These are phyloP conservation scores for Orycteropus afer DNA, from an alignment of 2,113 vertebrate species.

Conservation along the genomic window DNA sequence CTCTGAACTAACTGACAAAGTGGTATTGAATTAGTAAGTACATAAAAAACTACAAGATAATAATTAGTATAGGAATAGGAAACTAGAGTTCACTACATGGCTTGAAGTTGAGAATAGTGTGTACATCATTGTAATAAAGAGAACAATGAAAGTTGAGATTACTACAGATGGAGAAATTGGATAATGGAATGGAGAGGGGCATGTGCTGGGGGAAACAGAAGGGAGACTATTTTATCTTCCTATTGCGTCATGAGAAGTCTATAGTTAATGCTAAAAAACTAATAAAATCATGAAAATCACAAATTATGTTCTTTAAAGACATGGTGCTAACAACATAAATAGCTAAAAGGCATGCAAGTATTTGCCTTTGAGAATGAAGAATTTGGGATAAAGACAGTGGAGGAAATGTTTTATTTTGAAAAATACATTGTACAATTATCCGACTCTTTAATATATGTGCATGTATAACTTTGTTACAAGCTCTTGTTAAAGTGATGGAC, in stretches of 20 bases:
- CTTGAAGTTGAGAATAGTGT: background rate
- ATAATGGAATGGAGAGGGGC: background rate
- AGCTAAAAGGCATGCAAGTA: background rate
- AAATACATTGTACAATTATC: background rate
- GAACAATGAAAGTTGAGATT: background rate
- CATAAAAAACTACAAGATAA: background rate
- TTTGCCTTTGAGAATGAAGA: background rate
- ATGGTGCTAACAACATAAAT: background rate
- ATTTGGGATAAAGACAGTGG: background rate
- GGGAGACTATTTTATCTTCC: background rate
- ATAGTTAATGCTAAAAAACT: background rate
- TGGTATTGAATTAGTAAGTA: background rate
- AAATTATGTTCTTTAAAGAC: background rate
- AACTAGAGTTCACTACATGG: background rate
- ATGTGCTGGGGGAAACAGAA: background rate
- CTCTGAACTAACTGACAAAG: background rate
- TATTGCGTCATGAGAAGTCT: background rate
- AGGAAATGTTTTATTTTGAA: background rate
- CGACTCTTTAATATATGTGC: background rate
- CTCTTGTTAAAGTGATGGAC: background rate
- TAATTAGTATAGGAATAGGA: rapidly evolving
- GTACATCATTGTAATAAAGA: background rate
- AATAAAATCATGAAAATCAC: background rate
- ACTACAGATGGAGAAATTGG: background rate
- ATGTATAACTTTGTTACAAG: background rate